Percentiles rank a stretch among this genome's conserved stretches.
Evolutionary conservation across 1,140 invertebrate genomes (phyloP).

Genomic region (Aphelenchoides besseyi): DNA sequence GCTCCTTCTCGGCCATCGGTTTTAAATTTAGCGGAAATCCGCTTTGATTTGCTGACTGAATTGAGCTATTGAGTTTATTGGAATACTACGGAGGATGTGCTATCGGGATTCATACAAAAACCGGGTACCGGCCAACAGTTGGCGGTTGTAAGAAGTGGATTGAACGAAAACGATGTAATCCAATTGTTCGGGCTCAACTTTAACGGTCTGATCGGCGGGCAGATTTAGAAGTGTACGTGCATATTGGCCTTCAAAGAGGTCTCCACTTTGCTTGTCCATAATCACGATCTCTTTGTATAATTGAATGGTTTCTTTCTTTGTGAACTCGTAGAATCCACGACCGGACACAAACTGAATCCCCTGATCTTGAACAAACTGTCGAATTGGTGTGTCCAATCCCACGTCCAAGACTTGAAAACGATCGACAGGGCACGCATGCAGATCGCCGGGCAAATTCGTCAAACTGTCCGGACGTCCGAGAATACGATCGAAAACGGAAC

Average conservation of each 20-base stretch:
- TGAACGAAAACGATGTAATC: conserved; percentile 32
- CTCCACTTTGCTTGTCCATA: neutral
- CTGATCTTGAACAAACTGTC: conserved; percentile 23
- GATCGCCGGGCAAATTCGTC: too few relatives aligned
- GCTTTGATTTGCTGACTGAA: neutral
- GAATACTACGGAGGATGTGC: neutral
- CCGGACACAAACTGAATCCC: too few relatives aligned
- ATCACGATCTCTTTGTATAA: neutral
- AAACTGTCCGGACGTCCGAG: neutral
- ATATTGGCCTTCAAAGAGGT: neutral
- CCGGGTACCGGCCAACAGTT: conserved; percentile 25
- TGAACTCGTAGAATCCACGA: conserved; percentile 34
- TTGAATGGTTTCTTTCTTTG: conserved; percentile 25
- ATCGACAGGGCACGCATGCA: too few relatives aligned
- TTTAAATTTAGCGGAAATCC: neutral
- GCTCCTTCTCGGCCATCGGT: neutral
- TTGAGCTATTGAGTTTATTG: neutral
- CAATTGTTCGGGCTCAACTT: conserved; percentile 2
- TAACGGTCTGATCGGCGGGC: conserved; percentile 23
- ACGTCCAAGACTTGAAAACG: conserved; percentile 17
- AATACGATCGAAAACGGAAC: neutral
- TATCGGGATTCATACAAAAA: conserved; percentile 28
- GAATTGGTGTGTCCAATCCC: conserved; percentile 20
- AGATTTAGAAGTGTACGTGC: neutral
- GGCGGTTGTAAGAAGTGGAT: conserved; percentile 35